Base-by-base conservation (phyloP, 1,140 invertebrate genomes). In the Drosophila micromelanica region DNA sequence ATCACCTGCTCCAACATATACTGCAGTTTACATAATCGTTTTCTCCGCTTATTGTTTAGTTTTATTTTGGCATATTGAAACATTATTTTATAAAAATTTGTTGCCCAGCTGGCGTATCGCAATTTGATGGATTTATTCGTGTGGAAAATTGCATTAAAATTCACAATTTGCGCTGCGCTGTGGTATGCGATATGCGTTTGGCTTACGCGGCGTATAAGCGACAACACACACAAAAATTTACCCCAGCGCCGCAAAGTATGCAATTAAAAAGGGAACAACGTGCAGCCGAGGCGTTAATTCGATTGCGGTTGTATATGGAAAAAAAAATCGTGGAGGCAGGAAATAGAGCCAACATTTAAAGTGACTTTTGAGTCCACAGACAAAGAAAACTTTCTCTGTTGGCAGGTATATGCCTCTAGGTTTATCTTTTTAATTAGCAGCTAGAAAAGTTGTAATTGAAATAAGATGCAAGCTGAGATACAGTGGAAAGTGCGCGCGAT, bases 111-210 rank as follows among this genome's bases (percentile, higher is more conserved):
- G 71, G 20, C 37, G 38, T 57, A 57, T 27, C 67, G 67, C 72
- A 52, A 57, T 70, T 70, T 74, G 72, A 74, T 74, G 65, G 65
- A 74, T 74, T 74, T 74, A 74, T 74, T 74, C 72, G 61, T 56
- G 65, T 38, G 52, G 65, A 74, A 74, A 70, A 74, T 74, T 74
- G 72, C 59, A 74, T 74, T 70, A 70, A 70, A 69, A 69, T 69
- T 52, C 71, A 73, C 48, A 51, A 51, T 56, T 56, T 23, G 40
- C 17, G 17, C 3, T 23, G 20, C 20, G 3, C 20, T 23, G 20
- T 23, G 20, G 11, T 46, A 17, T 38, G 15, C 32, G 15, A n/a
- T 15, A 45, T 20, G 48, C 35, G 43, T 43, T 27, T 20, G 46
- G 46, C 42, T 7, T 8, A 43, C 60, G 23, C 12, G 52, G 60